phyloP scores from a whole-genome alignment of 1,140 invertebrate genomes.

The Vanessa tameamea region DNA sequence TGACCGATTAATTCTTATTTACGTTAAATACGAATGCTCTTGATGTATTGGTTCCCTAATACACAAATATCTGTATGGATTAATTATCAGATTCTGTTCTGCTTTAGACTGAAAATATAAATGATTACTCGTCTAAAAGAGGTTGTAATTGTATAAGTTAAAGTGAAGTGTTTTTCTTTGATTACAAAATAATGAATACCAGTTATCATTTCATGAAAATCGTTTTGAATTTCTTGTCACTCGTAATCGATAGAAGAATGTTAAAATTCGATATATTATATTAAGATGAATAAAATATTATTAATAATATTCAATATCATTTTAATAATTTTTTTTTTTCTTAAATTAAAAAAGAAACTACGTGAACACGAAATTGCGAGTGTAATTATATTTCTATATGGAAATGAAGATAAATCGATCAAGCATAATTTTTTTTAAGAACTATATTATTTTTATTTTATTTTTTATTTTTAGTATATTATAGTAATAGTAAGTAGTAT shows the following conservation, averaged over 20 bases:
- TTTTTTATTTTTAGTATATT: not conserved
- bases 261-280: not conserved
- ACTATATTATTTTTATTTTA: not conserved
- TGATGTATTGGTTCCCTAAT: not conserved
- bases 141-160: not conserved
- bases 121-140: not conserved
- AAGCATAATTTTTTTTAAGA: constrained; percentile 3
- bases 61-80: not conserved
- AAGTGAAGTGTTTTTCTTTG: not conserved
- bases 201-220: not conserved
- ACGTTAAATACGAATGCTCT: no score
- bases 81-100: not conserved
- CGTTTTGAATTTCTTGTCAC: not conserved
- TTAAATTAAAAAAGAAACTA: not conserved
- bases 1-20: no score
- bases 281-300: constrained; percentile 8
- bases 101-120: not conserved
- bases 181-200: not conserved
- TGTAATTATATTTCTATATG: constrained; percentile 9
- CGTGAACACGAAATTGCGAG: not conserved
- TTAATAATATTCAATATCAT: not conserved
- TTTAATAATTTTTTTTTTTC: not conserved
- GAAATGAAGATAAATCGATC: not conserved
- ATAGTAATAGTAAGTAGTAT: not conserved
- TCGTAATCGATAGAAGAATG: no score